Evolutionary conservation across 2,113 vertebrate species (phyloP).

Genomic region (Silurus meridionalis): DNA sequence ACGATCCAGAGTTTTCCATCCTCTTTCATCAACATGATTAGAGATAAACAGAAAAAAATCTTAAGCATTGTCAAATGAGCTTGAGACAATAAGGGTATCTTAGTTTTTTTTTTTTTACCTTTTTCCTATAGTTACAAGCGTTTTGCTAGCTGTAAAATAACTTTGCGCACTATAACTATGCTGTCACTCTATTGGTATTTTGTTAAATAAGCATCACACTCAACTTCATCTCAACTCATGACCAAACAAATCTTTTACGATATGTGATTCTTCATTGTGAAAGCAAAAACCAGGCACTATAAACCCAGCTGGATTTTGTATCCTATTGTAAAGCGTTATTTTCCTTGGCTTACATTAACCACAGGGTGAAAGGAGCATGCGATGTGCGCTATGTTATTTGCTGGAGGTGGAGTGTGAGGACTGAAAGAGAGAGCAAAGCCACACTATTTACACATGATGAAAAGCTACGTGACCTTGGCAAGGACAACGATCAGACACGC

Average conservation of each 20-base stretch:
- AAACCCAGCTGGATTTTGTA: background rate
- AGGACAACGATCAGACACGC: slow-evolving; percentile 53
- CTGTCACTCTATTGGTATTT: too few species aligned
- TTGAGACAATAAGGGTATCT: background rate
- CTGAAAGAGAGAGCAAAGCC: slow-evolving; percentile 28
- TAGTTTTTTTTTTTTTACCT: background rate
- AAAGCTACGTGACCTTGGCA: slow-evolving; percentile 62
- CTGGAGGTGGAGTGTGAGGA: slow-evolving; percentile 22
- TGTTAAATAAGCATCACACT: background rate
- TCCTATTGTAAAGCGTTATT: slow-evolving; percentile 14
- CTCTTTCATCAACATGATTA: background rate
- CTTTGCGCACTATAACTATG: too few species aligned
- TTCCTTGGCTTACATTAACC: slow-evolving; percentile 44
- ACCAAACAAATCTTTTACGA: background rate
- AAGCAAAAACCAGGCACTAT: background rate
- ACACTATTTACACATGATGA: slow-evolving; percentile 39
- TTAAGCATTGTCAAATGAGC: background rate
- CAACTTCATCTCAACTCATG: background rate
- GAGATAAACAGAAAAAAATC: background rate
- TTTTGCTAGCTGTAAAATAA: background rate
- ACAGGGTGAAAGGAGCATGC: slow-evolving; percentile 17
- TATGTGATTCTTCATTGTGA: background rate
- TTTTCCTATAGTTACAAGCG: background rate
- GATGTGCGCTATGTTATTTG: slow-evolving; percentile 42
- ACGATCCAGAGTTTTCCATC: too few species aligned